These are phyloP conservation scores for Buathra laborator DNA, from an alignment of 2,888 invertebrate species.

Conservation along the genomic window DNA sequence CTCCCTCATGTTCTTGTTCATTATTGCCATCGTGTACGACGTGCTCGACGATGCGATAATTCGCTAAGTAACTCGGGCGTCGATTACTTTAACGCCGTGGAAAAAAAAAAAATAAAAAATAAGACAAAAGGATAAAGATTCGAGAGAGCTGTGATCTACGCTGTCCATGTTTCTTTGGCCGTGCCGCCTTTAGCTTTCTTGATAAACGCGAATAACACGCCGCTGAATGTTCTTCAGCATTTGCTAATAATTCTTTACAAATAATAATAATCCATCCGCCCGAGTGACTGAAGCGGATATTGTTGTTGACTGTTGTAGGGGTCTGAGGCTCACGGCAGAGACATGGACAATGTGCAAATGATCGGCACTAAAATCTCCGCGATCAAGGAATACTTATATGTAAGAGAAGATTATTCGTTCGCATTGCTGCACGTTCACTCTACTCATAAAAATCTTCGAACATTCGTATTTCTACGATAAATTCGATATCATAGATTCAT, in stretches of 20 bases:
- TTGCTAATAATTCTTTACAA: conserved; percentile 38
- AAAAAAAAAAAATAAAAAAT: neutral
- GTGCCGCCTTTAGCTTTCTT: conserved; percentile 76
- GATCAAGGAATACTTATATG: conserved; percentile 85
- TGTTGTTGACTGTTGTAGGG: conserved; percentile 84
- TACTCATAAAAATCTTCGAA: conserved; percentile 49
- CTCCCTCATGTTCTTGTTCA: conserved; percentile 17
- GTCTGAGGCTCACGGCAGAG: conserved; percentile 82
- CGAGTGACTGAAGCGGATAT: conserved; percentile 81
- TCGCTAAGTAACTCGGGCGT: conserved; percentile 44
- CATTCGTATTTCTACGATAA: conserved; percentile 28
- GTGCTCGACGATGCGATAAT: conserved; percentile 18
- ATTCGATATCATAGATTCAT: conserved; percentile 9
- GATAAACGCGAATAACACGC: conserved; percentile 34
- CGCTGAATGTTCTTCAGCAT: neutral
- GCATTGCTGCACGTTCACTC: conserved; percentile 57
- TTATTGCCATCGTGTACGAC: conserved; percentile 13
- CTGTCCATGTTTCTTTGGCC: conserved; percentile 83
- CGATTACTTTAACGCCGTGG: conserved; percentile 9
- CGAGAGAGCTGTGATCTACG: conserved; percentile 61
- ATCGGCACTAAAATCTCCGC: conserved; percentile 85
- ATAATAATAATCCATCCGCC: conserved; percentile 67
- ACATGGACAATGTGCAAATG: conserved; percentile 85
- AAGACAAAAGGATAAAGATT: neutral
- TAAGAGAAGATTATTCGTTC: conserved; percentile 78